Evolutionary conservation across 2,888 invertebrate species (phyloP).

Genomic region (Agrotis puta): DNA sequence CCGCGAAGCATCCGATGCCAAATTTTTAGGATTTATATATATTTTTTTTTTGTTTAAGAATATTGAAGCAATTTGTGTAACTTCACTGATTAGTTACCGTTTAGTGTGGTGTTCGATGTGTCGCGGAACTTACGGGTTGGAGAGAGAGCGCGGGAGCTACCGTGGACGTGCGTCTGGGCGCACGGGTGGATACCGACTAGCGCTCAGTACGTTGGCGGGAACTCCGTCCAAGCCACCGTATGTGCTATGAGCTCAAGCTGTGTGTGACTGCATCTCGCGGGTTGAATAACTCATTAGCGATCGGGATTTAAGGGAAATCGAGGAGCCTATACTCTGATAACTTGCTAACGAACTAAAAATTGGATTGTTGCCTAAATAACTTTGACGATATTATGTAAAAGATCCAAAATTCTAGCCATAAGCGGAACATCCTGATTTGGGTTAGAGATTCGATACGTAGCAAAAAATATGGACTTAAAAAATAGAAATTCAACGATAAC

Average conservation of each 20-base stretch:
- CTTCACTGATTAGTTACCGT: slow-evolving; percentile 66
- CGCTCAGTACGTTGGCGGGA: slow-evolving; percentile 54
- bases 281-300: slow-evolving; percentile 63
- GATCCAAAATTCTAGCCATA: background rate
- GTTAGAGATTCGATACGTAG: background rate
- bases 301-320: slow-evolving; percentile 58
- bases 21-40: slow-evolving; percentile 39
- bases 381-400: background rate
- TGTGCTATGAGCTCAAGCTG: slow-evolving; percentile 31
- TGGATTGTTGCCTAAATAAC: slow-evolving; percentile 1
- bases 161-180: slow-evolving; percentile 79
- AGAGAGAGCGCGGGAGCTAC: slow-evolving; percentile 70
- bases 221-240: slow-evolving; percentile 37
- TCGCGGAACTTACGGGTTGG: slow-evolving; percentile 85
- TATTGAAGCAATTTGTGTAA: slow-evolving; percentile 54
- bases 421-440: background rate
- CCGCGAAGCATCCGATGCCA: slow-evolving; percentile 62
- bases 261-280: slow-evolving; percentile 57
- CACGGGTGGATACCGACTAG: slow-evolving; percentile 77
- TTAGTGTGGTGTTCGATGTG: slow-evolving; percentile 76
- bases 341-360: slow-evolving; percentile 21
- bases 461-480: background rate
- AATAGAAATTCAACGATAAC: background rate
- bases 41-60: slow-evolving; percentile 38
- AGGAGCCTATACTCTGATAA: slow-evolving; percentile 28